Evolutionary conservation across 2,113 vertebrate species (phyloP).

Genomic region (Plectropomus leopardus): DNA sequence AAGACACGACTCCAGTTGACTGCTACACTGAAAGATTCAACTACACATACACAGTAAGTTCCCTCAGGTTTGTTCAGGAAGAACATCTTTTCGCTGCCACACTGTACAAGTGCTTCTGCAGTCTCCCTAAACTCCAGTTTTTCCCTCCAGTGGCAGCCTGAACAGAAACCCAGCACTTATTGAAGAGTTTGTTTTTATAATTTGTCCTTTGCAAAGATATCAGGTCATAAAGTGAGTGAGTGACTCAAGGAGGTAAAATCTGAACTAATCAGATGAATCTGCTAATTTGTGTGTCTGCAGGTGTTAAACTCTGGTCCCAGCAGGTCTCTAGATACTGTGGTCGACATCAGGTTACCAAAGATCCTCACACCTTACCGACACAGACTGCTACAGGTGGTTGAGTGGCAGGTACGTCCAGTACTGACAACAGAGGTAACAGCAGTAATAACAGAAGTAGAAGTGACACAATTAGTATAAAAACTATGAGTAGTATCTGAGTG

Average conservation of each 20-base stretch:
- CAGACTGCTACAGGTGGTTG: conserved; percentile 87
- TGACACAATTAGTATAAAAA: background rate
- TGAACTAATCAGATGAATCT: background rate
- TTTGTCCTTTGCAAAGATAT: too few species aligned
- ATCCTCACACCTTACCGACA: conserved; percentile 83
- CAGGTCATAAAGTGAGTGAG: too few species aligned
- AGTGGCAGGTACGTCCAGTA: conserved; percentile 87
- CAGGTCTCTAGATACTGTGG: conserved; percentile 86
- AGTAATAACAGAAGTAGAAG: background rate
- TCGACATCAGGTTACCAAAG: conserved; percentile 90
- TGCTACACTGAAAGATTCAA: conserved; percentile 92
- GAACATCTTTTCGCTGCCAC: too few species aligned
- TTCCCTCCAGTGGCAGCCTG: too few species aligned
- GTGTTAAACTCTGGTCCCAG: conserved; percentile 92
- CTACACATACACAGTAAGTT: conserved; percentile 90
- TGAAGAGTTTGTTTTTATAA: too few species aligned
- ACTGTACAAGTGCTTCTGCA: too few species aligned
- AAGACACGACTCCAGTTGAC: conserved; percentile 75
- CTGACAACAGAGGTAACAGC: background rate
- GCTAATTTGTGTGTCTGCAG: conserved; percentile 77
- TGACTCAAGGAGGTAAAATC: too few species aligned
- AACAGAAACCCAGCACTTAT: too few species aligned
- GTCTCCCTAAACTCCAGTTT: too few species aligned
- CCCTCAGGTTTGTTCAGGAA: background rate
- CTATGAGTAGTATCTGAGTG: background rate